Evolutionary conservation across 1,140 invertebrate genomes (phyloP).

Genomic region (Pinna nobilis): DNA sequence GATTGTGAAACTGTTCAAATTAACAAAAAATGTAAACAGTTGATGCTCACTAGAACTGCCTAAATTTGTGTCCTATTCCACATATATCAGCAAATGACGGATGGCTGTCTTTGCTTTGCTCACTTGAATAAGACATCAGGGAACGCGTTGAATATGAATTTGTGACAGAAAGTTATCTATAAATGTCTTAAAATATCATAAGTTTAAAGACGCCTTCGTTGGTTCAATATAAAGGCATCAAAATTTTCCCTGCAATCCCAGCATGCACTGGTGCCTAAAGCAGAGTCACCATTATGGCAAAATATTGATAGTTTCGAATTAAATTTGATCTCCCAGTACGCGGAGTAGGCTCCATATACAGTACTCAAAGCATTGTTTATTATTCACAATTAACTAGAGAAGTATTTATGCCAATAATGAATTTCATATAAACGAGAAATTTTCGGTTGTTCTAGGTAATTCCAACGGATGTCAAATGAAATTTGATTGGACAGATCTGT

Average conservation of each 20-base stretch:
- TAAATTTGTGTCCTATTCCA: constrained; percentile 15
- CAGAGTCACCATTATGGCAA: constrained; percentile 18
- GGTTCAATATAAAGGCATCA: constrained; percentile 22
- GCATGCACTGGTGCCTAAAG: constrained; percentile 31
- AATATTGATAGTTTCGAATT: constrained; percentile 36
- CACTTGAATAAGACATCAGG: constrained; percentile 1
- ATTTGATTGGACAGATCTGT: constrained; percentile 22
- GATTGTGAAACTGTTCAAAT: not conserved
- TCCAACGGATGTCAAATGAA: not conserved
- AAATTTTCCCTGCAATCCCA: constrained; percentile 46
- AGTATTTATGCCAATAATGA: not conserved
- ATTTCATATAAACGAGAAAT: not conserved
- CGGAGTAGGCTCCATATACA: no score
- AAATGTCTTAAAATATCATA: constrained; percentile 3
- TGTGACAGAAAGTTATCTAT: not conserved
- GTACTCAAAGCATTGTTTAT: not conserved
- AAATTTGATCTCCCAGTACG: no score
- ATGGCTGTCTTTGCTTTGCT: not conserved
- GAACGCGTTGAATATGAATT: not conserved
- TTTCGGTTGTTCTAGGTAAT: not conserved
- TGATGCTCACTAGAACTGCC: constrained; percentile 29
- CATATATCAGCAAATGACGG: constrained; percentile 1
- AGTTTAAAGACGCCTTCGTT: constrained; percentile 19
- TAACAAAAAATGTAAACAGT: constrained; percentile 41
- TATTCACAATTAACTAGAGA: not conserved